phyloP scores from a whole-genome alignment of 2,797 vertebrate genomes.

The Nyctibius grandis region DNA sequence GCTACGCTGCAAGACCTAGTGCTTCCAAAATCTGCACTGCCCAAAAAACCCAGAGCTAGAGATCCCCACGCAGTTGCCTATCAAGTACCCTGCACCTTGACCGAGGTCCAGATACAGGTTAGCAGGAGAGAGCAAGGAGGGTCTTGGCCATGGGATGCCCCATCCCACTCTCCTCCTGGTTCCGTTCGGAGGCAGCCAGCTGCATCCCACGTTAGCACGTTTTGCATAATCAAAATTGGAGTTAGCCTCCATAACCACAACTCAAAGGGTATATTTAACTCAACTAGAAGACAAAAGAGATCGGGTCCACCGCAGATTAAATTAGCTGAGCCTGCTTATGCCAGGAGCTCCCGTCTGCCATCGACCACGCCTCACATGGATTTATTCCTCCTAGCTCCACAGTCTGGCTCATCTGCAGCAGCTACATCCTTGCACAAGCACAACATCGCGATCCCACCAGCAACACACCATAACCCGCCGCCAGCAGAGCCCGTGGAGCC shows the following conservation, averaged over 20 bases:
- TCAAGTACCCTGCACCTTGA: fast-evolving
- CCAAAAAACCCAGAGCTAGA: fast-evolving
- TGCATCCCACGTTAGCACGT: fast-evolving
- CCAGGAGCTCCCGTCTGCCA: neutral
- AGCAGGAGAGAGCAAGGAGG: neutral
- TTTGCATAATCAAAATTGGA: neutral
- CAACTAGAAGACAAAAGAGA: neutral
- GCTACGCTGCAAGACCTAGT: fast-evolving
- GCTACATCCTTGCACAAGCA: neutral
- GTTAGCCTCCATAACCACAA: neutral
- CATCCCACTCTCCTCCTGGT: fast-evolving
- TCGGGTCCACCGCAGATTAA: neutral
- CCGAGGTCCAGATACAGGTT: neutral
- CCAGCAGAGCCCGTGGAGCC: neutral
- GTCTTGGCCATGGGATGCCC: neutral
- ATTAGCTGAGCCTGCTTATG: neutral
- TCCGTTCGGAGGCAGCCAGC: neutral
- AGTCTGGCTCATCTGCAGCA: neutral
- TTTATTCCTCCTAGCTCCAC: neutral
- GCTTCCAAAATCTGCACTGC: neutral
- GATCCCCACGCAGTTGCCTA: neutral
- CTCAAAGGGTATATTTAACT: neutral
- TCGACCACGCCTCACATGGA: fast-evolving
- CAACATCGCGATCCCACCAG: neutral
- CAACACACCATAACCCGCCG: fast-evolving